These are phyloP conservation scores for Acholoe squamosa DNA, from an alignment of 2,888 invertebrate genomes.

Conservation along the genomic window DNA sequence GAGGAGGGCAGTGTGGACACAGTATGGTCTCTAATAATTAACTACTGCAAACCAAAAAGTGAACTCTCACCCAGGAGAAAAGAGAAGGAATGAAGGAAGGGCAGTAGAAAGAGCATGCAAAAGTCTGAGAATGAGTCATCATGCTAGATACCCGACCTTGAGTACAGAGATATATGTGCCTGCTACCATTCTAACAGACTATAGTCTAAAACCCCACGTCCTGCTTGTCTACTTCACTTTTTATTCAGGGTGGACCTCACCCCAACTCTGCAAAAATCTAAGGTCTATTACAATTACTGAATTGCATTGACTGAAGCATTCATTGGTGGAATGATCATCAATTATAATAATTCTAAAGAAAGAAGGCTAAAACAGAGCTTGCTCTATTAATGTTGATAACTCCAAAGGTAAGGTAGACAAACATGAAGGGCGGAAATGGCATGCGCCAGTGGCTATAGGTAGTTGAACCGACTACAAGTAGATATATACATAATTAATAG, in stretches of 20 bases:
- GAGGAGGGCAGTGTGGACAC: too few species aligned
- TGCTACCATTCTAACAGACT: slow-evolving; percentile 50
- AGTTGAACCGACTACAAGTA: slow-evolving; percentile 47
- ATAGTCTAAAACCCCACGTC: slow-evolving; percentile 15
- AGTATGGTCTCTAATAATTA: too few species aligned
- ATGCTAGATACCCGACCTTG: slow-evolving; percentile 37
- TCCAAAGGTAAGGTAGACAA: slow-evolving; percentile 43
- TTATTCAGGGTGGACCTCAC: background rate
- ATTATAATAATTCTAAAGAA: background rate
- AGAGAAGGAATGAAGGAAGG: too few species aligned
- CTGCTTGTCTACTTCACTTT: slow-evolving; percentile 44
- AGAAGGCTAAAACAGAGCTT: background rate
- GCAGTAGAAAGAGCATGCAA: slow-evolving; percentile 2
- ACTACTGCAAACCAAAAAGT: too few species aligned
- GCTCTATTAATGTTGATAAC: background rate
- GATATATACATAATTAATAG: slow-evolving; percentile 32
- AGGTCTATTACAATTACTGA: background rate
- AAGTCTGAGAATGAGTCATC: background rate
- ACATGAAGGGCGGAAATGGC: slow-evolving; percentile 42
- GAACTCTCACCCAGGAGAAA: too few species aligned
- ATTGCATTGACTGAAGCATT: background rate
- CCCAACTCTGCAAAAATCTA: background rate
- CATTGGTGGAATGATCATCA: background rate
- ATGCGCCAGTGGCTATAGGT: slow-evolving; percentile 40
- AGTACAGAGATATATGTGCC: slow-evolving; percentile 39